phyloP scores from a whole-genome alignment of 1,140 invertebrate genomes.

The Halesus radiatus region DNA sequence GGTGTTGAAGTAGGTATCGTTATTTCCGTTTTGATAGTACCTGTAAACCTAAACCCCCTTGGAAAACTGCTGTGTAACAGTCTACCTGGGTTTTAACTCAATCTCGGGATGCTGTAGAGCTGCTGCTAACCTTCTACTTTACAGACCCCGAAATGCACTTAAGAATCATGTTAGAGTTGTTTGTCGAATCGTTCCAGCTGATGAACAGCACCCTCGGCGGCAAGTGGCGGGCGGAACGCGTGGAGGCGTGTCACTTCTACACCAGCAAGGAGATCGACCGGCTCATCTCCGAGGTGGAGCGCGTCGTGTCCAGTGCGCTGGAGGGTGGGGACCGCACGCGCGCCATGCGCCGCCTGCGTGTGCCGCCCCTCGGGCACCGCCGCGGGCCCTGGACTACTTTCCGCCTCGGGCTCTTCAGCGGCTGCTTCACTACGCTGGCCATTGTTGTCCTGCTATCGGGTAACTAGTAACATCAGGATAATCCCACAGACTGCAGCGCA shows the following conservation, averaged over 20 bases:
- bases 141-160: no score
- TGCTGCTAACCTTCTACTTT: no score
- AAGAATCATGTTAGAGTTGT: no score
- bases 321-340: slow-evolving; percentile 95
- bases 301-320: slow-evolving; percentile 90
- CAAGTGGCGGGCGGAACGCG: slow-evolving; percentile 92
- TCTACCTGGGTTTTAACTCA: no score
- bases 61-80: no score
- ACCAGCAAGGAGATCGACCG: slow-evolving; percentile 97
- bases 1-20: no score
- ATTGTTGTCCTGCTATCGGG: slow-evolving; percentile 90
- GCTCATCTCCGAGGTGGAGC: slow-evolving; percentile 95
- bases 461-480: slow-evolving; percentile 61
- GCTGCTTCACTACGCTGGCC: slow-evolving; percentile 90
- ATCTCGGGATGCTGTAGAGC: no score
- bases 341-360: slow-evolving; percentile 96
- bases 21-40: no score
- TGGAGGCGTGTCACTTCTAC: slow-evolving; percentile 96
- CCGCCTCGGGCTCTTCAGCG: slow-evolving; percentile 95
- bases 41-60: no score
- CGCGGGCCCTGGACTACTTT: slow-evolving; percentile 98
- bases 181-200: slow-evolving; percentile 66
- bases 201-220: slow-evolving; percentile 80
- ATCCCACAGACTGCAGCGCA: no score
- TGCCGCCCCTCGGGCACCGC: slow-evolving; percentile 95